Conservation (phyloP, 1,140 invertebrate species). For the Chironomus striatipennis region DNA sequence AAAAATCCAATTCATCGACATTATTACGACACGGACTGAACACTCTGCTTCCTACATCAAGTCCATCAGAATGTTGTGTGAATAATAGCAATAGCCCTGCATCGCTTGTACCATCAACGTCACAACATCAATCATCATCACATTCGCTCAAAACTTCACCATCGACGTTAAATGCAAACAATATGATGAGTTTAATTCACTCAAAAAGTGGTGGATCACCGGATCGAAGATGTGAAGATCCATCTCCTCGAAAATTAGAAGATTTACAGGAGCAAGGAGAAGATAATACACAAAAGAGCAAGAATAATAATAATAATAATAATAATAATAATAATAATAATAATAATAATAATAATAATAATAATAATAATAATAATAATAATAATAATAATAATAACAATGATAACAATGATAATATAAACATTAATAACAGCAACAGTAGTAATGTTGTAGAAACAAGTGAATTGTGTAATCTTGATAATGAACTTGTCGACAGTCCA, state of each 20-base stretch:
- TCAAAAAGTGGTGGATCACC: not conserved
- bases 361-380: no score
- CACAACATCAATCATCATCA: not conserved
- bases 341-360: no score
- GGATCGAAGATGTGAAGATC: not conserved
- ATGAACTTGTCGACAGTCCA: not conserved
- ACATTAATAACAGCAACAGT: not conserved
- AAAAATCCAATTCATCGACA: conserved; percentile 15
- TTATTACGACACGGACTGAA: conserved; percentile 14
- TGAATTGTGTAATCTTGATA: conserved; percentile 9
- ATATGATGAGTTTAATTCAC: not conserved
- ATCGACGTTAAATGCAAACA: not conserved
- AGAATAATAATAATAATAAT: not conserved
- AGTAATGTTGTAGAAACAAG: not conserved
- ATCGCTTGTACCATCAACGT: not conserved
- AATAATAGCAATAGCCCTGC: not conserved
- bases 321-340: not conserved
- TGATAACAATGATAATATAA: no score
- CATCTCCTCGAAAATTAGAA: not conserved
- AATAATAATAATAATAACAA: no score
- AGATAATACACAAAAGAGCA: not conserved
- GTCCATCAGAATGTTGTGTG: not conserved
- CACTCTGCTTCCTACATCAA: conserved; percentile 10
- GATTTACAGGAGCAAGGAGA: not conserved
- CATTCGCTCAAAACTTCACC: conserved; percentile 15